A percentile compares a stretch with the other conserved stretches of the same genome.
Evolutionary conservation across 2,888 invertebrate genomes (phyloP).

Genomic region (Pinctada fucata): DNA sequence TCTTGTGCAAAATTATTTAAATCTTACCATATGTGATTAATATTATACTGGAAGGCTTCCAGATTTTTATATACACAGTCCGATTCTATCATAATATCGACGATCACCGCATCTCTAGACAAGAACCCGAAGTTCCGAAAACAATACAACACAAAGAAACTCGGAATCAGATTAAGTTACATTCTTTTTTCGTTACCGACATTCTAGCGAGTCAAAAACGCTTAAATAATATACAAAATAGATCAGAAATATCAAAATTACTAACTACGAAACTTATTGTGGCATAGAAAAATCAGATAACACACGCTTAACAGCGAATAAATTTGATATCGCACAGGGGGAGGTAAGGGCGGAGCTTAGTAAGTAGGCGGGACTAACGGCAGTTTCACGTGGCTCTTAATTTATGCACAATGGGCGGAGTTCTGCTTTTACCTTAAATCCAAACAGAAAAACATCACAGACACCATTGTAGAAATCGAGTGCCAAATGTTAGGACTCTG

Average conservation of each 20-base stretch:
- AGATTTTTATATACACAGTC: not conserved
- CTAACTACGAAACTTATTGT: conserved; percentile 20
- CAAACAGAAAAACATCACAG: conserved; percentile 23
- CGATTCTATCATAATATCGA: conserved; percentile 3
- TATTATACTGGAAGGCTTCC: conserved; percentile 6
- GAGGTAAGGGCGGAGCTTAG: conserved; percentile 18
- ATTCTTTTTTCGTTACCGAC: conserved; percentile 16
- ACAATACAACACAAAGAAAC: not conserved
- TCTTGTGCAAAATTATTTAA: conserved; percentile 2
- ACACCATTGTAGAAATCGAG: conserved; percentile 17
- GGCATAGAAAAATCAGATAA: conserved; percentile 24
- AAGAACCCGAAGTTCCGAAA: not conserved
- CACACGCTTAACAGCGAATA: conserved; percentile 27
- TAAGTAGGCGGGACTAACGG: conserved; percentile 4
- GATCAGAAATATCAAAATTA: conserved; percentile 28
- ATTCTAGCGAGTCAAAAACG: conserved; percentile 18
- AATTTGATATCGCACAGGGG: conserved; percentile 20
- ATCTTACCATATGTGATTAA: conserved; percentile 1
- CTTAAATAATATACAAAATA: conserved; percentile 23
- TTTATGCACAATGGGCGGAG: conserved; percentile 14
- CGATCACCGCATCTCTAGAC: not conserved
- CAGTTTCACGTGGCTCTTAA: conserved; percentile 29
- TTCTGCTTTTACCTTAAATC: conserved; percentile 20
- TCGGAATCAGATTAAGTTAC: conserved; percentile 16
- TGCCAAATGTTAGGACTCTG: conserved; percentile 25